phyloP scores from a whole-genome alignment of 1,140 invertebrate species.

The Trachymyrmex septentrionalis region DNA sequence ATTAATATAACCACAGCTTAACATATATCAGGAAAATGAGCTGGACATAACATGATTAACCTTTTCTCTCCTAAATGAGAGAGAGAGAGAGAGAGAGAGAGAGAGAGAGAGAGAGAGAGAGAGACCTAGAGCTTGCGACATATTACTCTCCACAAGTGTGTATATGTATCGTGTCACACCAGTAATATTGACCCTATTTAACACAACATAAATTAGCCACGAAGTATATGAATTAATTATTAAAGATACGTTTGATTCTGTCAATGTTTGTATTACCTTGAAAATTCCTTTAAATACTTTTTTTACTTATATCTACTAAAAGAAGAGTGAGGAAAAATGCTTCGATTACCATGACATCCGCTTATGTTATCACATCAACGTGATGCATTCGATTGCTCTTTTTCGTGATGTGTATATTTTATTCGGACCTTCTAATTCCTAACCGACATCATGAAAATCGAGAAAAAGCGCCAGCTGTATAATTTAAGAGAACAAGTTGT shows the following conservation, averaged over 20 bases:
- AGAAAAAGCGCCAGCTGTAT: not conserved
- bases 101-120: not conserved
- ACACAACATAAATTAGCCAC: constrained; percentile 58
- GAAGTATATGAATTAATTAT: not conserved
- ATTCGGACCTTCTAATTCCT: not conserved
- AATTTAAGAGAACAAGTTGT: not conserved
- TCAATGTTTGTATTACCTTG: not conserved
- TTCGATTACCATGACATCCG: not conserved
- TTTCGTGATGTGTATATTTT: not conserved
- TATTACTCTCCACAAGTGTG: constrained; percentile 12
- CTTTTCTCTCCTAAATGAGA: constrained; percentile 32
- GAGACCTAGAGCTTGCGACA: not conserved
- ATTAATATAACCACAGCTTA: constrained; percentile 34
- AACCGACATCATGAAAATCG: not conserved
- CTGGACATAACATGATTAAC: constrained; percentile 65
- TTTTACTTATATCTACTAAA: constrained; percentile 38
- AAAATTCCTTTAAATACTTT: constrained; percentile 18
- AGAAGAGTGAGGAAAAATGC: constrained; percentile 24
- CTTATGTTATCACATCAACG: constrained; percentile 6
- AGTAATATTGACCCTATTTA: constrained; percentile 62
- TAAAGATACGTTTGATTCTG: constrained; percentile 28
- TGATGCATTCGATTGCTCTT: not conserved
- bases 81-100: not conserved
- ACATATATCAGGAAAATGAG: constrained; percentile 62
- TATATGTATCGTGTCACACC: constrained; percentile 23